Conservation (phyloP, 2,113 vertebrate species). For the Blennius ocellaris region DNA sequence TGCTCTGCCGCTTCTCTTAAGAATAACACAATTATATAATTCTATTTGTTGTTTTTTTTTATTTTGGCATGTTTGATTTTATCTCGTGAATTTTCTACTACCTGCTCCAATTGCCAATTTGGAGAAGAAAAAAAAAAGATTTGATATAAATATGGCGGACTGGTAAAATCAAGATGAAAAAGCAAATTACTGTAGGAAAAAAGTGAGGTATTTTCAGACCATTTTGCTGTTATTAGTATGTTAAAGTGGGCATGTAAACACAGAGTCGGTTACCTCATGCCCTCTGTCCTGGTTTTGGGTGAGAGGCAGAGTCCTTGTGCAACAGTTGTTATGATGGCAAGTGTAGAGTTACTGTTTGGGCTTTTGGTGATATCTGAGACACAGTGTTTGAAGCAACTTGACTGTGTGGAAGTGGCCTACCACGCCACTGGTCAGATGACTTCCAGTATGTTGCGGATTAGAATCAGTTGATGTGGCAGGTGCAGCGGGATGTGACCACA, state of each 20-base stretch:
- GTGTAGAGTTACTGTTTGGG: slow-evolving; percentile 77
- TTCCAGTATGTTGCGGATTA: slow-evolving; percentile 82
- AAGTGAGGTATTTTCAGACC: background rate
- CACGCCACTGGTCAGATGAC: slow-evolving; percentile 80
- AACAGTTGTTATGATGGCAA: slow-evolving; percentile 60
- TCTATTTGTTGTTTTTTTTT: too few species aligned
- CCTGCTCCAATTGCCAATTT: too few species aligned
- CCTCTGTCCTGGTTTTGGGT: slow-evolving; percentile 7
- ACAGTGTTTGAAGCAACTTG: slow-evolving; percentile 75
- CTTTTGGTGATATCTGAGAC: slow-evolving; percentile 78
- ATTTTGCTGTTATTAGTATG: background rate
- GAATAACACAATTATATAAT: too few species aligned
- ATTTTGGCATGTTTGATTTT: too few species aligned
- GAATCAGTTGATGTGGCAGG: slow-evolving; percentile 77
- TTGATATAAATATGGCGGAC: too few species aligned
- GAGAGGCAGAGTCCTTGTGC: slow-evolving; percentile 41
- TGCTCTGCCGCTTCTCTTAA: too few species aligned
- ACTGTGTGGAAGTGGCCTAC: slow-evolving; percentile 76
- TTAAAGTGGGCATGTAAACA: slow-evolving; percentile 11
- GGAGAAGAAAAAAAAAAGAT: too few species aligned
- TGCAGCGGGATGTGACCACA: slow-evolving; percentile 62
- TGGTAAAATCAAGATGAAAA: too few species aligned
- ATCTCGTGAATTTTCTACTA: too few species aligned
- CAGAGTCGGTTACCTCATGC: slow-evolving; percentile 4
- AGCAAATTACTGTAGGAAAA: background rate